These are phyloP conservation scores for Cyprinodon variegatus DNA, from an alignment of 2,113 vertebrate species.

Conservation along the genomic window DNA sequence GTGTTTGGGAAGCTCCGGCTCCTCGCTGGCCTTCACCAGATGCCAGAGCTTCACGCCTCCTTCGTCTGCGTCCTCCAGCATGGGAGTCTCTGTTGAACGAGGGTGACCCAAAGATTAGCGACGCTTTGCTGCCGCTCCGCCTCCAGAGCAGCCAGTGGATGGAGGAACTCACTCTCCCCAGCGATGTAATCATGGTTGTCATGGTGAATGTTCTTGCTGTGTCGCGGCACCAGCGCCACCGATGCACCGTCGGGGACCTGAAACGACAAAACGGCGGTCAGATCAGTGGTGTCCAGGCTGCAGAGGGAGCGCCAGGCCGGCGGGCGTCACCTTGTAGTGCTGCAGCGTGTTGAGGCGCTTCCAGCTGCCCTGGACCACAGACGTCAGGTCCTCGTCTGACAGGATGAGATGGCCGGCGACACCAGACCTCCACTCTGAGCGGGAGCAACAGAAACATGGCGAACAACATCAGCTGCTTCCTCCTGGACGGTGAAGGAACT, in stretches of 20 bases:
- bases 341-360: conserved; percentile 95
- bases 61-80: conserved; percentile 98
- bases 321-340: conserved; percentile 90
- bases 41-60: conserved; percentile 96
- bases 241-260: conserved; percentile 97
- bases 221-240: conserved; percentile 92
- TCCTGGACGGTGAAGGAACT: too few species aligned
- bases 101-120: neutral
- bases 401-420: conserved; percentile 95
- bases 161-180: conserved; percentile 90
- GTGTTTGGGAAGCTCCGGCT: conserved; percentile 94
- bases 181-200: conserved; percentile 96
- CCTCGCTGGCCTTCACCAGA: conserved; percentile 95
- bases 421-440: conserved; percentile 94
- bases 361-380: conserved; percentile 94
- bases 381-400: conserved; percentile 95
- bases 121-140: too few species aligned
- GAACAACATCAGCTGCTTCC: too few species aligned
- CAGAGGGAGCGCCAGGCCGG: neutral
- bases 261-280: neutral
- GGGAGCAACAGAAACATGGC: neutral
- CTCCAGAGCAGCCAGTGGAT: neutral
- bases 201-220: conserved; percentile 92
- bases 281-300: neutral
- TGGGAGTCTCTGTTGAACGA: conserved; percentile 87